Base-by-base conservation (phyloP, 2,113 vertebrate genomes). In the Gopherus flavomarginatus region DNA sequence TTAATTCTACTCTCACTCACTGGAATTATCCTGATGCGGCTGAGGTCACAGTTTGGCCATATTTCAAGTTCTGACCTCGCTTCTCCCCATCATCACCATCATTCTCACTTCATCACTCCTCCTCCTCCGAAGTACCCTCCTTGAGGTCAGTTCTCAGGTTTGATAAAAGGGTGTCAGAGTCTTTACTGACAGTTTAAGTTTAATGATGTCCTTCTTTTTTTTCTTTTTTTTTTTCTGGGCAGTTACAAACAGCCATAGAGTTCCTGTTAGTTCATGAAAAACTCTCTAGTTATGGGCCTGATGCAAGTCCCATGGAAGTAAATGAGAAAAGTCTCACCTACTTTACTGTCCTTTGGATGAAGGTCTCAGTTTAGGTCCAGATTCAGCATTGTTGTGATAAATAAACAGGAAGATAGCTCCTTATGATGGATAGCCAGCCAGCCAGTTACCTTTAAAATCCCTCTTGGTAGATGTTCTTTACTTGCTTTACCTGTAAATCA, bases 281-380 rank as follows among this genome's bases (percentile, higher is more conserved):
- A 0, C 1, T 81, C 6, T 27, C 8, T 69, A 77, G 26, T 4
- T 26, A 87, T 29, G 4, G 14, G 0, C 21, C 81, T 86, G 6
- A 86, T 72, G 53, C 3, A 78, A 81, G 44, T 72, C 12, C 17
- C 50, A 4, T 1, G 87, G 31, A 93, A 90, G 54, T 42, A 72
- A n/a, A 72, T 11, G 4, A 19, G n/a, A 35, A 38, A n/a, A 72
- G 17, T 87, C 6, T 85, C 89, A 12, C 53, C 17, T 47, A 19
- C 6, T 57, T 65, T 75, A 0, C 0, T 14, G 3, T 2, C 77
- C 17, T 77, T 59, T 21, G 35, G 31, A 57, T 80, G 3, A 80
- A 3, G 7, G 24, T 5, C 1, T 29, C 47, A 53, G 11, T 44
- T 0, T 1, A 87, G 44, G 13, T 14, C 11, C 84, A 90, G 49